Evolutionary conservation across 2,888 invertebrate genomes (phyloP).

Genomic region (Mythimna lalbum): DNA sequence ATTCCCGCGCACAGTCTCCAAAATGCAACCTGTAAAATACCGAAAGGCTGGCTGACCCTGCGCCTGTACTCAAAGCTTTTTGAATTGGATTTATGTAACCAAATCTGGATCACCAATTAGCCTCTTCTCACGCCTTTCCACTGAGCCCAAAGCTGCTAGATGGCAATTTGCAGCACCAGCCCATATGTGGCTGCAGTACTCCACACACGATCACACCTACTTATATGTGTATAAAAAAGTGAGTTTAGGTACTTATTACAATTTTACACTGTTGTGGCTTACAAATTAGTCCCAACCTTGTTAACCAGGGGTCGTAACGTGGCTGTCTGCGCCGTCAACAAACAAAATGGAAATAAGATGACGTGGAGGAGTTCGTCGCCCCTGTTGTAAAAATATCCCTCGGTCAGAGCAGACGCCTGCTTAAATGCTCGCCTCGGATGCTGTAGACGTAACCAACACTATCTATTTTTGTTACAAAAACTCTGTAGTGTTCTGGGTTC

Average conservation of each 20-base stretch:
- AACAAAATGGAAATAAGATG: slow-evolving; percentile 57
- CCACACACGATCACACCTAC: too few relatives aligned
- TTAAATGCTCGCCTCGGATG: slow-evolving; percentile 44
- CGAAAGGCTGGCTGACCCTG: too few relatives aligned
- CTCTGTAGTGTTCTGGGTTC: slow-evolving; percentile 29
- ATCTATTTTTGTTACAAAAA: slow-evolving; percentile 58
- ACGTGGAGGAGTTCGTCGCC: slow-evolving; percentile 64
- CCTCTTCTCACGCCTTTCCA: too few relatives aligned
- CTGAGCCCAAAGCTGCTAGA: too few relatives aligned
- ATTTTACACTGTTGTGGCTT: not conserved
- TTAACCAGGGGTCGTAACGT: slow-evolving; percentile 43
- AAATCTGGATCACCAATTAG: too few relatives aligned
- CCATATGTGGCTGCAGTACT: too few relatives aligned
- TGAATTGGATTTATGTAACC: too few relatives aligned
- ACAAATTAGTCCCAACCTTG: slow-evolving; percentile 25
- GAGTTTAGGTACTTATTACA: not conserved
- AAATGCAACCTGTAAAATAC: too few relatives aligned
- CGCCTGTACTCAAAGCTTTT: too few relatives aligned
- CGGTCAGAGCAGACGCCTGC: slow-evolving; percentile 55
- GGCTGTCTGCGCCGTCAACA: slow-evolving; percentile 49
- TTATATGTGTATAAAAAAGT: too few relatives aligned
- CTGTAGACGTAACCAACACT: slow-evolving; percentile 53
- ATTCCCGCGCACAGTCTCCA: too few relatives aligned
- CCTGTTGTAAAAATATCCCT: slow-evolving; percentile 71
- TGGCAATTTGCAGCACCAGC: too few relatives aligned